A percentile compares a stretch with the other conserved stretches of the same genome.
Evolutionary conservation across 2,113 vertebrate species (phyloP).

Genomic region (Catagonus wagneri): DNA sequence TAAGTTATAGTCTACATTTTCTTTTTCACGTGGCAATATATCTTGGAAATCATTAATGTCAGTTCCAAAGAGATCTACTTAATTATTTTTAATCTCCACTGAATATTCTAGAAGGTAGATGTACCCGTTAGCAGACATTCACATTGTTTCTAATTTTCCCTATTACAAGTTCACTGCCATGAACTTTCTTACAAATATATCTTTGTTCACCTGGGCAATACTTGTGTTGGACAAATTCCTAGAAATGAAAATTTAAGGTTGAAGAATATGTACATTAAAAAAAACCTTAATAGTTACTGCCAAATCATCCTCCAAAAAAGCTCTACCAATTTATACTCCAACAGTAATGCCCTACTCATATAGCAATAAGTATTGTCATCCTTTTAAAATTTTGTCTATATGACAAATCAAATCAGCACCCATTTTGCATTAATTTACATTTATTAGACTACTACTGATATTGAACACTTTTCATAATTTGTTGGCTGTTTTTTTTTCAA

Average conservation of each 20-base stretch:
- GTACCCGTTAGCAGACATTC: neutral
- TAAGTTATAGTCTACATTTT: neutral
- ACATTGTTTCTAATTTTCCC: neutral
- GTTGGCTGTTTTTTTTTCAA: neutral
- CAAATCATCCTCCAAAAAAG: neutral
- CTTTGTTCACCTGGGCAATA: neutral
- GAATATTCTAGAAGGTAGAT: neutral
- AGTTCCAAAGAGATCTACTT: neutral
- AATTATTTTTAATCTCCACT: neutral
- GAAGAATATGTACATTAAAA: neutral
- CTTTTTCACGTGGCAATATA: neutral
- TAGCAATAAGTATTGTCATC: neutral
- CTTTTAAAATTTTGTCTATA: neutral
- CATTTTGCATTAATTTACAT: conserved; percentile 19
- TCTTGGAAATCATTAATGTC: neutral
- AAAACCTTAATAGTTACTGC: conserved; percentile 11
- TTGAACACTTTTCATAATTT: conserved; percentile 2
- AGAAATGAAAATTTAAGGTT: conserved; percentile 22
- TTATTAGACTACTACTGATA: conserved; percentile 14
- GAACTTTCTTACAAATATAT: conserved; percentile 3
- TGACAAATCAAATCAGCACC: conserved; percentile 10
- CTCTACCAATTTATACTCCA: neutral
- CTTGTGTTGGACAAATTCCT: neutral
- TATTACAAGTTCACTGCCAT: neutral
- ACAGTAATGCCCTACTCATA: neutral